These are phyloP conservation scores for Phylloscopus trochiloides DNA, from an alignment of 2,113 vertebrate genomes.

Conservation along the genomic window DNA sequence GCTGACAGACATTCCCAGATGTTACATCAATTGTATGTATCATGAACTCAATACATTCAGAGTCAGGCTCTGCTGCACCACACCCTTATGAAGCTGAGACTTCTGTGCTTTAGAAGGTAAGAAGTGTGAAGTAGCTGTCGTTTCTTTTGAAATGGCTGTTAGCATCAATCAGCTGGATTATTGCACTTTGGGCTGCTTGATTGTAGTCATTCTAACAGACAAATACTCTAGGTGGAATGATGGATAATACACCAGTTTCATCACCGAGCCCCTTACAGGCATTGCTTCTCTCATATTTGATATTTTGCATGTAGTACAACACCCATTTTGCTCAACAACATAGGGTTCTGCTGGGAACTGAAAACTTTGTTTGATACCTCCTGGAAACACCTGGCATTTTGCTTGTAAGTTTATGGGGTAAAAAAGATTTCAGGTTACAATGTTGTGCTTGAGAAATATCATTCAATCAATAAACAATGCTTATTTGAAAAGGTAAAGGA, in stretches of 20 bases:
- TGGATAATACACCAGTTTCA: not conserved
- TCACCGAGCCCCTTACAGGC: not conserved
- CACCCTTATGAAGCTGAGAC: not conserved
- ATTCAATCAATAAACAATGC: not conserved
- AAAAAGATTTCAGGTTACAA: not conserved
- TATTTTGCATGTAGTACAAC: not conserved
- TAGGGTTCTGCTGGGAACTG: not conserved
- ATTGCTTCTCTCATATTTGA: not conserved
- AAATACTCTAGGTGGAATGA: not conserved
- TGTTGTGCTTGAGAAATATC: not conserved
- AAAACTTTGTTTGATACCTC: not conserved
- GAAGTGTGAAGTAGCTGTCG: not conserved
- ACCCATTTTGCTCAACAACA: not conserved
- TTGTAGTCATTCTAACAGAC: not conserved
- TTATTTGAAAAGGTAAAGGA: not conserved
- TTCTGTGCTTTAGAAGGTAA: not conserved
- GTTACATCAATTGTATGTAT: not conserved
- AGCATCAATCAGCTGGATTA: not conserved
- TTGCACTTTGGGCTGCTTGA: not conserved
- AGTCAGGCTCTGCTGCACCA: not conserved
- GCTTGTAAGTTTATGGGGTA: not conserved
- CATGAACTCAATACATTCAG: not conserved
- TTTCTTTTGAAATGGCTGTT: not conserved
- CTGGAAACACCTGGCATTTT: not conserved
- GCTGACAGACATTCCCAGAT: not conserved